Evolutionary conservation across 2,888 invertebrate species (phyloP).

Genomic region (Troglohyphantes excavatus): DNA sequence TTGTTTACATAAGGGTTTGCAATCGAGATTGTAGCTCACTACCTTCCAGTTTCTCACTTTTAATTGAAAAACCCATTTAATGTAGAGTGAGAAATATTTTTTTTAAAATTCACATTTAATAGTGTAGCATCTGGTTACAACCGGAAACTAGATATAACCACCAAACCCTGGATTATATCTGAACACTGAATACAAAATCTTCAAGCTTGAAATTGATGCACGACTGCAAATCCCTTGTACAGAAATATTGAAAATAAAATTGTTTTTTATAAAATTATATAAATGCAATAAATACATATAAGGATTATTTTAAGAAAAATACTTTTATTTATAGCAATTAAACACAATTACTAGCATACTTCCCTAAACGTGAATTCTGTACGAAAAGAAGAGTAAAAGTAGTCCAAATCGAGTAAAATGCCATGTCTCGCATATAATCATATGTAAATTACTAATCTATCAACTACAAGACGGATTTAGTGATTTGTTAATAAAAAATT

Average conservation of each 20-base stretch:
- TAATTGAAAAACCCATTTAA: not conserved
- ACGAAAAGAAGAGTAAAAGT: not conserved
- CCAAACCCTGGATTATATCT: slow-evolving; percentile 4
- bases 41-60: not conserved
- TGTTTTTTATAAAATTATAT: slow-evolving; percentile 54
- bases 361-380: not conserved
- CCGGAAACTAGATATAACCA: not conserved
- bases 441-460: not conserved
- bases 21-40: not conserved
- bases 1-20: not conserved
- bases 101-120: too few species aligned
- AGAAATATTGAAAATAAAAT: not conserved
- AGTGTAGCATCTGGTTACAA: not conserved
- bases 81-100: not conserved
- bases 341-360: not conserved
- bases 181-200: slow-evolving; percentile 3
- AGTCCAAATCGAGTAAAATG: not conserved
- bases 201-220: not conserved
- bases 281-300: slow-evolving; percentile 58
- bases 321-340: slow-evolving; percentile 12
- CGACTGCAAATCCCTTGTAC: not conserved
- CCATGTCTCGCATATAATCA: not conserved
- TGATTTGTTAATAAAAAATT: too few species aligned
- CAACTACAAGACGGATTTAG: too few species aligned
- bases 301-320: slow-evolving; percentile 35